Evolutionary conservation across 2,113 vertebrate species (phyloP), one percentile per base, ranked within the genome.

Genomic region (Dasyurus viverrinus): DNA sequence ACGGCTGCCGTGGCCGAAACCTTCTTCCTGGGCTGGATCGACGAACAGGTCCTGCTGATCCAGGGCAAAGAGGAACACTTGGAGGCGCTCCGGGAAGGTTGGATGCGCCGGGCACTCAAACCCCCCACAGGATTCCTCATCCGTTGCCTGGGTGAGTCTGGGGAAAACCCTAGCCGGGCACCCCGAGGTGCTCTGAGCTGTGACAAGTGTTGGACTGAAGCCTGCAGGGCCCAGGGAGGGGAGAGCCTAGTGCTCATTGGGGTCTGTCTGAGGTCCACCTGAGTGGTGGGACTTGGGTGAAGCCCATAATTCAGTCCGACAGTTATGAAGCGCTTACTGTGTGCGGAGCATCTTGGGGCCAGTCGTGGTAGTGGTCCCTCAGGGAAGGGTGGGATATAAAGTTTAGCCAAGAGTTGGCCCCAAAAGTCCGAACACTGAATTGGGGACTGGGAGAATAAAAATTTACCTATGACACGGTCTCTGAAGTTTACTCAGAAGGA

Each of bases 1-100:
- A 99, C 99, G 6, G 99, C 99, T 93, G 99, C 99, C 8, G 98
- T 99, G 97, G 99, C 99, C 7, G 99, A 99, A 98, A 99, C 99
- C 68, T 99, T 99, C 97, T 99, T 99, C 98, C 98, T 99, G 98
- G 99, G 99, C 96, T 99, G 99, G 99, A 99, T 99, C 97, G 99
- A 99, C 98, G 99, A 99, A 98, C 99, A 99, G 97, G 99, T 99
- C 98, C 98, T 99, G 97, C 98, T 99, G 97, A 99, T 99, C 97
- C 99, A 99, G 97, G 99, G 99, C 97, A 99, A 99, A 98, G 99
- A 99, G 98, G 99, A 99, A 97, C 99, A 99, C 97, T 98, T 99
- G 97, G 99, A 99, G 98, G 99, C 98, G 95, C 98, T 99, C 98
- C 98, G 99, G 93, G 99, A 99, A 98, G 99, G 99, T 95, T 99